Percentiles rank a stretch among this genome's conserved stretches.
phyloP scores from a whole-genome alignment of 1,140 invertebrate species.

The Penaeus vannamei region DNA sequence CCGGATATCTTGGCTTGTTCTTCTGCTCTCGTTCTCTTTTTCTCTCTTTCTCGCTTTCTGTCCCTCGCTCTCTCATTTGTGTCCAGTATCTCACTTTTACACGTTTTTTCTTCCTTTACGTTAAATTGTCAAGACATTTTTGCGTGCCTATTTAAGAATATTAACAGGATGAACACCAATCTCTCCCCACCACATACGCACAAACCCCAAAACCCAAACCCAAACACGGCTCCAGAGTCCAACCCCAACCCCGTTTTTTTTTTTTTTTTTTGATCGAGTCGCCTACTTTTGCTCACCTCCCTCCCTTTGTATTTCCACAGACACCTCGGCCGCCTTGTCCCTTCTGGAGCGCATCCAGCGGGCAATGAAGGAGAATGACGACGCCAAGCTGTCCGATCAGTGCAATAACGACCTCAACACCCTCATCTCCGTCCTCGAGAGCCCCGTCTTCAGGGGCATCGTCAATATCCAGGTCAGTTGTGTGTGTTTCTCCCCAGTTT shows the following conservation, averaged over 20 bases:
- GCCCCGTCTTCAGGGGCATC: constrained; percentile 92
- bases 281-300: background rate
- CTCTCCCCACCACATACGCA: too few relatives aligned
- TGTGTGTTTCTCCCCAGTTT: background rate
- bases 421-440: constrained; percentile 89
- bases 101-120: background rate
- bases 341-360: constrained; percentile 65
- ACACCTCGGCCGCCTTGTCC: constrained; percentile 63
- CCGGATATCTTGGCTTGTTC: background rate
- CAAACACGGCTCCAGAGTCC: too few relatives aligned
- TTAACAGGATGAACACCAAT: background rate
- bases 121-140: background rate
- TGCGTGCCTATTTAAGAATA: background rate
- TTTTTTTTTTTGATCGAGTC: too few relatives aligned
- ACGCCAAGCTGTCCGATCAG: constrained; percentile 79
- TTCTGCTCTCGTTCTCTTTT: background rate
- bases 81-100: background rate
- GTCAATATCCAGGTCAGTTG: constrained; percentile 89
- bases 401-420: constrained; percentile 89
- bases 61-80: background rate
- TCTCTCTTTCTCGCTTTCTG: background rate
- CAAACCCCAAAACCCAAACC: too few relatives aligned
- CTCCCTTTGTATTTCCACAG: constrained; percentile 19
- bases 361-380: constrained; percentile 53
- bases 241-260: too few relatives aligned